phyloP scores from a whole-genome alignment of 2,113 vertebrate genomes.

The Corythornis cristatus region DNA sequence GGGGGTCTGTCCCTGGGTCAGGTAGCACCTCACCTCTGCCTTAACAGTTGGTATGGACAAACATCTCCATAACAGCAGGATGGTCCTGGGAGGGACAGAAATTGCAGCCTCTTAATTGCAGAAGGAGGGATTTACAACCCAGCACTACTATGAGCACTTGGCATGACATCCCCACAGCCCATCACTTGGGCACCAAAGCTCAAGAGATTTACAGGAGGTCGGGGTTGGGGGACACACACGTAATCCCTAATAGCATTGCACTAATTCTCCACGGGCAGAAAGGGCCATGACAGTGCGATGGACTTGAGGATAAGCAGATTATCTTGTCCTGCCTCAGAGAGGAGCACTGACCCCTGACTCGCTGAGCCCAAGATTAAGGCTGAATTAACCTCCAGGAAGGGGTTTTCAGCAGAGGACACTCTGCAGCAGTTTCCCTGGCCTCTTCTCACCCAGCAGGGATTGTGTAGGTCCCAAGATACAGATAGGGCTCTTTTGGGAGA shows the following conservation, averaged over 20 bases:
- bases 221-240: neutral
- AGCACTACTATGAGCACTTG: neutral
- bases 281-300: neutral
- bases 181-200: neutral
- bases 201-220: neutral
- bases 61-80: fast-evolving
- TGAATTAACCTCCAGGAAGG: neutral
- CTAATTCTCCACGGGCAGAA: neutral
- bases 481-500: fast-evolving
- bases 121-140: neutral
- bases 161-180: neutral
- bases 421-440: fast-evolving
- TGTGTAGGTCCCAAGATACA: fast-evolving
- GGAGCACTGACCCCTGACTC: neutral
- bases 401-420: fast-evolving
- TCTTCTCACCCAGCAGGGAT: neutral
- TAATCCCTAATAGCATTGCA: neutral
- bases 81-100: neutral
- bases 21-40: neutral
- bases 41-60: fast-evolving
- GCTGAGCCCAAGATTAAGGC: neutral
- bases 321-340: neutral
- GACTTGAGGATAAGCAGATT: slow-evolving; percentile 37
- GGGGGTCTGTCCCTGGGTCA: fast-evolving
- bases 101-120: neutral